Percentiles rank a stretch among this genome's conserved stretches.
phyloP scores from a whole-genome alignment of 2,113 vertebrate genomes.

The Eptatretus burgeri region DNA sequence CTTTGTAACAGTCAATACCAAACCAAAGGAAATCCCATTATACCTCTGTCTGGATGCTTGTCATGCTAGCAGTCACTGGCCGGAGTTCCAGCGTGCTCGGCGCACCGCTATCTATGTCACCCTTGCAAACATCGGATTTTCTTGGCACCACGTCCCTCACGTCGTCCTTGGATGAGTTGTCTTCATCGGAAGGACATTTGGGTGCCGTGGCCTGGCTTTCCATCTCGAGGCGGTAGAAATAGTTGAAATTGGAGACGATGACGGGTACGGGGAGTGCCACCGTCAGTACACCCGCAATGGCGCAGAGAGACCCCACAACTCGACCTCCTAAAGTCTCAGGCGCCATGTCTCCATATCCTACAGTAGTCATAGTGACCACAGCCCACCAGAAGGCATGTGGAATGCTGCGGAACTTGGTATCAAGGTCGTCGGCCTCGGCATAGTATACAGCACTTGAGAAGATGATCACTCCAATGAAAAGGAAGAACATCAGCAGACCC shows the following conservation, averaged over 20 bases:
- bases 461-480: constrained; percentile 83
- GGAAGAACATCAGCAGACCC: constrained; percentile 77
- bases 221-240: constrained; percentile 83
- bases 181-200: no score
- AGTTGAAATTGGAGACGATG: constrained; percentile 95
- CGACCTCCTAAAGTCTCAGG: constrained; percentile 60
- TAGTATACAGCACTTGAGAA: constrained; percentile 93
- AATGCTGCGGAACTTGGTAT: constrained; percentile 80
- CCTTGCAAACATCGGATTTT: no score
- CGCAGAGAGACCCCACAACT: constrained; percentile 68
- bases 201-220: constrained; percentile 28
- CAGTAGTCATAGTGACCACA: constrained; percentile 91
- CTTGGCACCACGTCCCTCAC: no score
- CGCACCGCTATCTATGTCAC: no score
- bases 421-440: constrained; percentile 61
- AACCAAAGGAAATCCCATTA: no score
- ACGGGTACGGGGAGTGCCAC: constrained; percentile 79
- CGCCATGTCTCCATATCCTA: constrained; percentile 90
- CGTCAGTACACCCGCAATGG: constrained; percentile 75
- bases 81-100: no score
- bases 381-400: constrained; percentile 98
- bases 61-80: no score
- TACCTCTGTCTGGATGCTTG: no score
- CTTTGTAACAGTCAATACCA: no score
- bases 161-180: no score